These are phyloP conservation scores for Neoitamus cyanurus DNA, from an alignment of 2,888 invertebrate species.

Conservation along the genomic window DNA sequence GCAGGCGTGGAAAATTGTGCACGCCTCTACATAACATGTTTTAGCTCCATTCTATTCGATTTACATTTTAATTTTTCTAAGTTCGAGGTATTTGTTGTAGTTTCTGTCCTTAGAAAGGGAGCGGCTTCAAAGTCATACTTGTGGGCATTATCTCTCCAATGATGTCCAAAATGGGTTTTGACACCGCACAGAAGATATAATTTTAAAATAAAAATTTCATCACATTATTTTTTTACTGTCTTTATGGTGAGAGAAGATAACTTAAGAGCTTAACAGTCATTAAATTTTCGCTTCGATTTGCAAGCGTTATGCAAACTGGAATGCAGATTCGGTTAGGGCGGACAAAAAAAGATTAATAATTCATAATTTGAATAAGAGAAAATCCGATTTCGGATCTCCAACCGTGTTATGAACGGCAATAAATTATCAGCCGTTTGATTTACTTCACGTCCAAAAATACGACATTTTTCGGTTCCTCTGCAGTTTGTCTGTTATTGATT, in stretches of 20 bases:
- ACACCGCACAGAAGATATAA: background rate
- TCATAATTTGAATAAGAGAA: slow-evolving; percentile 33
- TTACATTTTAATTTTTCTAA: background rate
- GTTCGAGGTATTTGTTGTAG: background rate
- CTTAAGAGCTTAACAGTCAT: background rate
- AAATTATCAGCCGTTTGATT: slow-evolving; percentile 17
- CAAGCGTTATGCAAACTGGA: slow-evolving; percentile 9
- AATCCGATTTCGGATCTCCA: slow-evolving; percentile 5
- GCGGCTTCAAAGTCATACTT: background rate
- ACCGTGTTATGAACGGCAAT: slow-evolving; percentile 9
- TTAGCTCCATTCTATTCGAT: background rate
- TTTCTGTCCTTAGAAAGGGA: background rate
- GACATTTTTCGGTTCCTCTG: background rate
- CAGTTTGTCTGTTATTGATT: background rate
- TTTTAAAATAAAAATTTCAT: background rate
- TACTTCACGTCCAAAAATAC: background rate
- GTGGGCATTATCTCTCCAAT: background rate
- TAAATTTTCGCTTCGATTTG: background rate
- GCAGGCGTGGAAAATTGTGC: background rate
- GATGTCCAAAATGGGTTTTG: background rate
- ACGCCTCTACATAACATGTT: background rate
- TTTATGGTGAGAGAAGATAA: background rate
- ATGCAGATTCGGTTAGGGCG: background rate
- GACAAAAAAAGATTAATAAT: slow-evolving; percentile 23
- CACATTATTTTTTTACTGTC: background rate